A percentile compares a stretch with the other conserved stretches of the same genome.
phyloP scores from a whole-genome alignment of 2,888 invertebrate species.

The Salpingus planirostris region DNA sequence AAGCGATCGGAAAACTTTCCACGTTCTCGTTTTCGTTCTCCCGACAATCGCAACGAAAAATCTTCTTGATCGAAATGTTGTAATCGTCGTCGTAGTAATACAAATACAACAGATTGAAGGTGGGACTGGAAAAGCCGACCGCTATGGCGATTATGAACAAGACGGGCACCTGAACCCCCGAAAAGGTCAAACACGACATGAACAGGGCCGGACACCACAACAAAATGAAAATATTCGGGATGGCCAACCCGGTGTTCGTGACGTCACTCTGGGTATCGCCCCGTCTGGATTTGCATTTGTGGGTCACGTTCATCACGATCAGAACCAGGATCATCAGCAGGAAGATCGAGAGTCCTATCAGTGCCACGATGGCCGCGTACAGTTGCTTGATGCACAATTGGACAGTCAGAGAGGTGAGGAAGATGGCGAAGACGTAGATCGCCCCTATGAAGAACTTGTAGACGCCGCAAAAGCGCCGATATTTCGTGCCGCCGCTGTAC shows the following conservation, averaged over 20 bases:
- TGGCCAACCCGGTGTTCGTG: constrained; percentile 2
- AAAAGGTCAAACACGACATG: no score
- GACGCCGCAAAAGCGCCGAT: constrained; percentile 5
- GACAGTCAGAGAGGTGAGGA: no score
- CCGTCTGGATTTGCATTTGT: constrained; percentile 1
- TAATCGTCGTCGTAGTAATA: constrained; percentile 9
- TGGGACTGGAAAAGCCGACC: constrained; percentile 6
- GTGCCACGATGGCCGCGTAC: no score
- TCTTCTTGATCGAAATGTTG: constrained; percentile 8
- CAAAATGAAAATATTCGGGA: constrained; percentile 5
- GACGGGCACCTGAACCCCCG: no score
- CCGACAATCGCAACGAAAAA: constrained; percentile 10
- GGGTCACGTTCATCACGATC: constrained; percentile 7
- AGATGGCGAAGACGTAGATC: no score
- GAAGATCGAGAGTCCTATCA: no score
- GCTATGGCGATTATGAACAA: constrained; percentile 1
- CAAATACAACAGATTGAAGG: constrained; percentile 5
- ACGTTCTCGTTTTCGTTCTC: constrained; percentile 7
- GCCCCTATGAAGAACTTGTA: constrained; percentile 4
- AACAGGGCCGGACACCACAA: constrained; percentile 9
- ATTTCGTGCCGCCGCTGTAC: constrained; percentile 2
- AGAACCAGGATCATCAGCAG: no score
- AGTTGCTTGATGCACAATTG: no score
- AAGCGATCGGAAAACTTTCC: no score
- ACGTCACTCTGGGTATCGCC: background rate